Percentiles rank a stretch among this genome's conserved stretches.
These are phyloP conservation scores for Leptogaster cylindrica DNA, from an alignment of 2,888 invertebrate genomes.

Conservation along the genomic window DNA sequence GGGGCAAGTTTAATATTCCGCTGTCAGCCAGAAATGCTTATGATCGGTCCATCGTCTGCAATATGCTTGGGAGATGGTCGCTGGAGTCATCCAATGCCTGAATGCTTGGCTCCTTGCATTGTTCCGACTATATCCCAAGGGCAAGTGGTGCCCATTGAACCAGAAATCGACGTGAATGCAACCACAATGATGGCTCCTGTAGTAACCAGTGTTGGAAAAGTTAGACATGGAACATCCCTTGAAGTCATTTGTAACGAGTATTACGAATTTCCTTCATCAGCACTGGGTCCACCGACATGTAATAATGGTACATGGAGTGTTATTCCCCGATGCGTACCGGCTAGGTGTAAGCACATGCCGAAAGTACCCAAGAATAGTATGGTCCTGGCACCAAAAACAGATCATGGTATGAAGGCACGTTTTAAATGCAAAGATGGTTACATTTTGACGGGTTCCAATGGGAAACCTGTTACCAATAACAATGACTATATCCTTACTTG, in stretches of 20 bases:
- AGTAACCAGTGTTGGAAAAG: constrained; percentile 66
- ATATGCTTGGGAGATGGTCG: constrained; percentile 93
- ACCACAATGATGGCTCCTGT: constrained; percentile 54
- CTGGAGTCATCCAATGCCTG: constrained; percentile 93
- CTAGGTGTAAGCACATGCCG: constrained; percentile 85
- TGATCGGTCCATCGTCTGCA: constrained; percentile 86
- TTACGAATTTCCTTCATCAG: constrained; percentile 81
- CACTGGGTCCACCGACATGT: constrained; percentile 79
- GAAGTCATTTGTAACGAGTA: constrained; percentile 83
- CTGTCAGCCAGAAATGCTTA: constrained; percentile 89
- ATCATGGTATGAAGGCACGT: constrained; percentile 93
- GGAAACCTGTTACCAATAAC: constrained; percentile 61
- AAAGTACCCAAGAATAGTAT: constrained; percentile 88
- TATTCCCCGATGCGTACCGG: constrained; percentile 82
- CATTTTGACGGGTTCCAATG: constrained; percentile 73
- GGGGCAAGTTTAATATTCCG: constrained; percentile 93
- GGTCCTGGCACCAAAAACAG: constrained; percentile 96
- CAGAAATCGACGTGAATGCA: constrained; percentile 57
- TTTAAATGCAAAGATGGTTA: constrained; percentile 95
- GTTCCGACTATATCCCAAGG: constrained; percentile 88
- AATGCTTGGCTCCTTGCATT: constrained; percentile 92
- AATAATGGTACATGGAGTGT: constrained; percentile 96
- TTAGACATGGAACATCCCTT: constrained; percentile 71
- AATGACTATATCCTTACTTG: constrained; percentile 80
- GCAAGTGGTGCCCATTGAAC: constrained; percentile 69